Percentiles rank a stretch among this genome's conserved stretches.
These are phyloP conservation scores for Crocidura indochinensis DNA, from an alignment of 2,797 vertebrate genomes.

Conservation along the genomic window DNA sequence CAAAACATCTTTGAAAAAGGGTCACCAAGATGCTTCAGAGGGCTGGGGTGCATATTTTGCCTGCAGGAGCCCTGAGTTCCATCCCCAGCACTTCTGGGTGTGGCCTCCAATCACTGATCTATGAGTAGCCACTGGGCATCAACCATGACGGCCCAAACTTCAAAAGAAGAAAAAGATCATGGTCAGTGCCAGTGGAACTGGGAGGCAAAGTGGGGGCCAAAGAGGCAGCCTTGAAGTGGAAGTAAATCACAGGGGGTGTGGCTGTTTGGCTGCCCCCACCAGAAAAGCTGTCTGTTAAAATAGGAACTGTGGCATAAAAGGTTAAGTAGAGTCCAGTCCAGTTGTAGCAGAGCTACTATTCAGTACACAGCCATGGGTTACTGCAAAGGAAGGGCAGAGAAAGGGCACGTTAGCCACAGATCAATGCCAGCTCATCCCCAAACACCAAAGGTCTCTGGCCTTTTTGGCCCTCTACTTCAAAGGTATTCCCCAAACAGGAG, in stretches of 20 bases:
- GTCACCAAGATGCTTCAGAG: too few species aligned
- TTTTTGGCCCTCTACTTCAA: constrained; percentile 49
- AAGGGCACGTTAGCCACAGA: constrained; percentile 89
- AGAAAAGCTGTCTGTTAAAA: constrained; percentile 85
- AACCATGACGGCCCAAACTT: too few species aligned
- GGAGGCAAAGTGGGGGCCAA: constrained; percentile 76
- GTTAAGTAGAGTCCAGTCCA: constrained; percentile 93
- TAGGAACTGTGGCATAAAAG: constrained; percentile 81
- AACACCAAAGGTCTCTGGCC: constrained; percentile 55
- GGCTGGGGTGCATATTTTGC: too few species aligned
- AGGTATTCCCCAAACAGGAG: constrained; percentile 53
- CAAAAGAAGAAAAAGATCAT: neutral
- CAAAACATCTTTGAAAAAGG: too few species aligned
- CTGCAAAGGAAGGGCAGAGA: constrained; percentile 98
- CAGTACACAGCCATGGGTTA: constrained; percentile 99
- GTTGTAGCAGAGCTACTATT: constrained; percentile 95
- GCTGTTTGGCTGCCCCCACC: constrained; percentile 84
- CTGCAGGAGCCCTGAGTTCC: too few species aligned
- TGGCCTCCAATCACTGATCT: too few species aligned
- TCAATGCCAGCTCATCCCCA: constrained; percentile 84
- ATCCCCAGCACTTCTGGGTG: too few species aligned
- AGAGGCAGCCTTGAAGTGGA: constrained; percentile 78
- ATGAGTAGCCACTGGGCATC: too few species aligned
- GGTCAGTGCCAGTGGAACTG: constrained; percentile 48
- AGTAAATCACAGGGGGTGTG: constrained; percentile 69